Evolutionary conservation across 2,113 vertebrate genomes (phyloP), one percentile per base, ranked within the genome.

Genomic region (Sinosuthora webbiana): DNA sequence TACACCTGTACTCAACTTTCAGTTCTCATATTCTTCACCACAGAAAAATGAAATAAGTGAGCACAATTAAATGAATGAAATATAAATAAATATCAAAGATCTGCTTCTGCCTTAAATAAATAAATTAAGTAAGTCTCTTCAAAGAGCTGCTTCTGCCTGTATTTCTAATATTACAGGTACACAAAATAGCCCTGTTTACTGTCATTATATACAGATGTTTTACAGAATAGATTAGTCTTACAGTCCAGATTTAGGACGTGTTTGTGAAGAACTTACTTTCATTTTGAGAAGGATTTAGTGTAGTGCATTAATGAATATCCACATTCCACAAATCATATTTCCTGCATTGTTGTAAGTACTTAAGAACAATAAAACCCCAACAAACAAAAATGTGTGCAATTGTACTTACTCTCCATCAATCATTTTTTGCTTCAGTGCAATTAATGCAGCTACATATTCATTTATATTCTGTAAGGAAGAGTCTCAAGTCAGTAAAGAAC

Each of bases 361-460:
- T 55, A 42, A 49, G 9, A 82, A 35, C 22, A 31, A 37, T 23
- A 77, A 68, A 83, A 52, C 5, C 2, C 33, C 57, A 60, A 12
- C 45, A 69, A 37, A 49, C 13, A 70, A 52, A 45, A 44, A 21
- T 1, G 4, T 7, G 11, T 13, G 9, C 42, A 94, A 39, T 83
- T 82, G 63, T 96, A 99, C 99, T 99, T 97, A 99, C 99, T 99
- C 99, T 22, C 99, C 98, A 41, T 98, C 98, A 37, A 99, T 97
- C 37, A 99, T 99, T 97, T 99, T 99, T 97, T 99, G 98, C 95
- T 99, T 99, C 90, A 99, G 97, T n/a, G 98, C 98, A 96, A 99
- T 97, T 92, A 99, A 97, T 50, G 99, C 98, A 15, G 98, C 97
- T 76, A 99, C 98, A 89, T 99, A 99, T 89, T 99, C 99, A 75